These are phyloP conservation scores for Ganaspis sp. DNA, from an alignment of 1,140 invertebrate genomes.

Conservation along the genomic window DNA sequence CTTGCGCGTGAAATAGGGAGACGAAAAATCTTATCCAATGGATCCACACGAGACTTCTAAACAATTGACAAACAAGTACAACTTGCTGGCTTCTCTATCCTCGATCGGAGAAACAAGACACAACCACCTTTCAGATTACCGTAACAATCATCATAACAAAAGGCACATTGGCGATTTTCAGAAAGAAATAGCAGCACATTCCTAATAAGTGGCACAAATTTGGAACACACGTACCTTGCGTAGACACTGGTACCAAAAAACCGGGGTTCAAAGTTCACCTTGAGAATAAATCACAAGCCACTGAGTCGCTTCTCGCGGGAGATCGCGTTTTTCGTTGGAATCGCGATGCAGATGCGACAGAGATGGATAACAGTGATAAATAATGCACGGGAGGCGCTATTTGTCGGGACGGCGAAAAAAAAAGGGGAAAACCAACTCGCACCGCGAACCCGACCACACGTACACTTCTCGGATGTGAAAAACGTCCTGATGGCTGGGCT, in stretches of 20 bases:
- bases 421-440: conserved; percentile 39
- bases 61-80: not conserved
- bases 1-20: too few species aligned
- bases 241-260: conserved; percentile 54
- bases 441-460: conserved; percentile 57
- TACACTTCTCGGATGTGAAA: conserved; percentile 53
- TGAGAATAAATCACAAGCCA: conserved; percentile 40
- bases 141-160: conserved; percentile 11
- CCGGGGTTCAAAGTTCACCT: conserved; percentile 47
- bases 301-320: conserved; percentile 32
- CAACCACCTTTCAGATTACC: conserved; percentile 41
- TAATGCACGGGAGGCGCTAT: not conserved
- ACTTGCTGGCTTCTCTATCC: conserved; percentile 36
- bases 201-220: conserved; percentile 34
- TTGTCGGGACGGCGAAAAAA: conserved; percentile 32
- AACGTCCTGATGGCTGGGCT: conserved; percentile 70
- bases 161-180: conserved; percentile 29
- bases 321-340: not conserved
- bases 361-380: not conserved
- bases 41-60: not conserved
- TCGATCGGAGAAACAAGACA: conserved; percentile 33
- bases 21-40: not conserved
- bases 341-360: not conserved
- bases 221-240: conserved; percentile 59
- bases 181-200: not conserved